Conservation (phyloP, 2,113 vertebrate genomes). For the Rhineura floridana region DNA sequence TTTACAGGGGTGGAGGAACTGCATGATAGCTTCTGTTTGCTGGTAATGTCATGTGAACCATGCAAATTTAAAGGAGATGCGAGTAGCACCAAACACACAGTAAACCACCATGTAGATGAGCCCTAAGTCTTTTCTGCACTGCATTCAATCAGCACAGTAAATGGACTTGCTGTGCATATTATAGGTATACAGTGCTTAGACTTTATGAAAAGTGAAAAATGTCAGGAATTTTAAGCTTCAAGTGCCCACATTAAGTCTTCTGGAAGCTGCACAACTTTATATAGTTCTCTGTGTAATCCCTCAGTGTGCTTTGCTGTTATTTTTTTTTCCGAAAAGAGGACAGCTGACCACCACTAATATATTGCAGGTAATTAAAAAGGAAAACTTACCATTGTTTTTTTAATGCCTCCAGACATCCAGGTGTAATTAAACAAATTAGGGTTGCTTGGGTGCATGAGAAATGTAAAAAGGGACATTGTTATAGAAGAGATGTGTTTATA, state of each 20-base stretch:
- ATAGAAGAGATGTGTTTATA: background rate
- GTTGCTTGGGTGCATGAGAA: background rate
- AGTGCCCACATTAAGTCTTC: conserved; percentile 10
- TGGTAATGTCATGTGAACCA: no score
- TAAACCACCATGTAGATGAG: no score
- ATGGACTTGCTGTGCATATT: background rate
- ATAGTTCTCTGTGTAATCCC: background rate
- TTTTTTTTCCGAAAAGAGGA: background rate
- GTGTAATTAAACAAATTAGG: conserved; percentile 3
- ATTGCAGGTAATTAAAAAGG: conserved; percentile 13
- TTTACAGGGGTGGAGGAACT: no score
- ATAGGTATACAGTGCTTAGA: background rate
- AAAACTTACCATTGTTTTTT: background rate
- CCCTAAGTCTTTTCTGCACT: background rate
- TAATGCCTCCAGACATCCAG: conserved; percentile 22
- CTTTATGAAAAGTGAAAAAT: conserved; percentile 1
- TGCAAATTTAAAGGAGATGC: no score
- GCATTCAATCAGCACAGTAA: background rate
- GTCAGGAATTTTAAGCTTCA: conserved; percentile 10
- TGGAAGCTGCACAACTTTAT: background rate
- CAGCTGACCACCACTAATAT: background rate
- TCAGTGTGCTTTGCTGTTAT: background rate
- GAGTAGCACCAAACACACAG: no score
- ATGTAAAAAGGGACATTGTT: background rate
- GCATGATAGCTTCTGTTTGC: no score